Evolutionary conservation across 2,888 invertebrate species (phyloP).

Genomic region (Pherbina coryleti): DNA sequence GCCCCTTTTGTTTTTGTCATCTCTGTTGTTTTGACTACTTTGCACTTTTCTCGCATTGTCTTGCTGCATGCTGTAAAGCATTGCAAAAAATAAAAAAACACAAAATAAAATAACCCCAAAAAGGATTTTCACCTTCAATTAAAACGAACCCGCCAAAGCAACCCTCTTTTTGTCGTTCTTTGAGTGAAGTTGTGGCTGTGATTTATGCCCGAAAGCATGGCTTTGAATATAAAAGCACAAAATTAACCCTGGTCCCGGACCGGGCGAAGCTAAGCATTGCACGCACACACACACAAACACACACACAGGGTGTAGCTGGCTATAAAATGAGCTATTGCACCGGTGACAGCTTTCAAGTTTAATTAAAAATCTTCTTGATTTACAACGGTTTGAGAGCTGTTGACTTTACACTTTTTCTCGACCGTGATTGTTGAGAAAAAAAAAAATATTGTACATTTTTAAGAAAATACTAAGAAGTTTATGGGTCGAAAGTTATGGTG

Average conservation of each 20-base stretch:
- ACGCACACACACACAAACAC: not conserved
- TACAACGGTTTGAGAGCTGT: conserved; percentile 47
- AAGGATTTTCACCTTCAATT: conserved; percentile 40
- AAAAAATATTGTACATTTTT: not conserved
- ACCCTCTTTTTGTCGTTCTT: not conserved
- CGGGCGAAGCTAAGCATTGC: not conserved
- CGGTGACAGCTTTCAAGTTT: conserved; percentile 55
- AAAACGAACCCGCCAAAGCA: conserved; percentile 9
- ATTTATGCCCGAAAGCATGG: conserved; percentile 42
- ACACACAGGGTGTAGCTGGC: not conserved
- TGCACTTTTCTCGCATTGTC: not conserved
- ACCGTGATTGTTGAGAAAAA: not conserved
- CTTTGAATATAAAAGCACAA: conserved; percentile 39
- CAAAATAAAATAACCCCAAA: conserved; percentile 9
- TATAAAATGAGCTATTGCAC: conserved; percentile 36
- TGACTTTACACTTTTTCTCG: not conserved
- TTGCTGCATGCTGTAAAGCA: not conserved
- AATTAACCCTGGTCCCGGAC: conserved; percentile 36
- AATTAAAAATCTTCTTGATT: conserved; percentile 64
- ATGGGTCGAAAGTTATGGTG: no score
- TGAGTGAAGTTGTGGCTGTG: conserved; percentile 17
- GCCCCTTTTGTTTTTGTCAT: not conserved
- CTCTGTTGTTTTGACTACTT: conserved; percentile 20
- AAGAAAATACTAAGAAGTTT: not conserved
- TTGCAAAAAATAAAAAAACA: not conserved